Conservation (phyloP, 2,888 invertebrate species). For the Sacculina carcini region DNA sequence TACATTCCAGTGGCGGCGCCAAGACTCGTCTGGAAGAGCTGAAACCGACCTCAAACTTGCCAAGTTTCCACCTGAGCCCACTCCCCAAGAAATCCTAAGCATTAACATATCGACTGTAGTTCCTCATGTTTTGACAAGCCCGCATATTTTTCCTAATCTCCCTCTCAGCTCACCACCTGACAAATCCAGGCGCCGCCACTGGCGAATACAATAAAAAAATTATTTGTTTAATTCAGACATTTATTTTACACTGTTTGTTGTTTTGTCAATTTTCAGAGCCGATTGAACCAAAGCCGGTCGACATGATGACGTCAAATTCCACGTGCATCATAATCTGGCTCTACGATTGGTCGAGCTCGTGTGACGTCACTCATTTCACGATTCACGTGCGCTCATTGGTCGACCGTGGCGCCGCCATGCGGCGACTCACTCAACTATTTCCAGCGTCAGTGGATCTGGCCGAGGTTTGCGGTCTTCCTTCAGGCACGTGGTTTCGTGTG, state of each 20-base stretch:
- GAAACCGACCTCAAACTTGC: too few relatives aligned
- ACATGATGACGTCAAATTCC: neutral
- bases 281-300: neutral
- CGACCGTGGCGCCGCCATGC: neutral
- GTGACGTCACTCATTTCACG: neutral
- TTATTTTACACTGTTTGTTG: neutral
- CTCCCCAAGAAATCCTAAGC: too few relatives aligned
- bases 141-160: too few relatives aligned
- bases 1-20: too few relatives aligned
- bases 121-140: too few relatives aligned
- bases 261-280: neutral
- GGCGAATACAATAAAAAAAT: too few relatives aligned
- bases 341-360: neutral
- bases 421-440: neutral
- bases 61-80: too few relatives aligned
- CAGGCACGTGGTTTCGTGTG: neutral
- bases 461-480: neutral
- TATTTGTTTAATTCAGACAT: too few relatives aligned
- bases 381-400: neutral
- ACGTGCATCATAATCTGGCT: neutral
- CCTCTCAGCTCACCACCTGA: too few relatives aligned
- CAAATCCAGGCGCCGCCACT: too few relatives aligned
- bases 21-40: too few relatives aligned
- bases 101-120: too few relatives aligned
- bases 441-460: neutral